Evolutionary conservation across 2,113 vertebrate genomes (phyloP), one percentile per base, ranked within the genome.

Genomic region (Chroicocephalus ridibundus): DNA sequence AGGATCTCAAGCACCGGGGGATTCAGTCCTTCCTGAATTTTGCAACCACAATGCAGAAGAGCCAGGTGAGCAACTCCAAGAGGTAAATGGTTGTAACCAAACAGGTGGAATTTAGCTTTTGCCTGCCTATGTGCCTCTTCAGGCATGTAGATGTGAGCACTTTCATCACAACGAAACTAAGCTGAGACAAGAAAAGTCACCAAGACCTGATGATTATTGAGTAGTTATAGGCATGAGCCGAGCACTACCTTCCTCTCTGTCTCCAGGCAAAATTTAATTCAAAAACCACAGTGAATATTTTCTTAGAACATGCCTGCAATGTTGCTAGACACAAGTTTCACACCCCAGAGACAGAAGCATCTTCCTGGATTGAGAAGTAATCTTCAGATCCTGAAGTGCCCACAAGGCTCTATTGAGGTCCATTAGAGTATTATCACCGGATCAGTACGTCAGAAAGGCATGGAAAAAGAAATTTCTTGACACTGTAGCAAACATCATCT

Each of bases 281-380:
- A 78, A 81, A 70, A 89, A 0, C 6, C 3, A 0, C 0, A 0
- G 10, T 16, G 32, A 86, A 17, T 44, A 25, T 71, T 87, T 93
- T 70, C 38, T 34, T 69, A 58, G 27, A 80, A 74, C 16, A 47
- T 38, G 46, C 13, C 32, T 51, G 22, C 38, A 46, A 12, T 66
- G 31, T 75, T 91, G 34, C n/a, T 86, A 46, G 29, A 40, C 22
- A 21, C 13, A 65, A 65, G 16, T 18, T 15, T 55, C 58, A 69
- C 13, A 68, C 2, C 11, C 10, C 22, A 77, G 46, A 58, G 25
- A 72, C 24, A 65, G 38, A 74, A 46, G 8, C 11, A 25, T 20
- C 5, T 54, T 83, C 34, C 24, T 65, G 24, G 19, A 40, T 0
- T 72, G 51, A 46, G 60, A 68, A 81, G 19, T 25, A 40, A 47